phyloP scores from a whole-genome alignment of 2,113 vertebrate species.

The Vulpes lagopus region DNA sequence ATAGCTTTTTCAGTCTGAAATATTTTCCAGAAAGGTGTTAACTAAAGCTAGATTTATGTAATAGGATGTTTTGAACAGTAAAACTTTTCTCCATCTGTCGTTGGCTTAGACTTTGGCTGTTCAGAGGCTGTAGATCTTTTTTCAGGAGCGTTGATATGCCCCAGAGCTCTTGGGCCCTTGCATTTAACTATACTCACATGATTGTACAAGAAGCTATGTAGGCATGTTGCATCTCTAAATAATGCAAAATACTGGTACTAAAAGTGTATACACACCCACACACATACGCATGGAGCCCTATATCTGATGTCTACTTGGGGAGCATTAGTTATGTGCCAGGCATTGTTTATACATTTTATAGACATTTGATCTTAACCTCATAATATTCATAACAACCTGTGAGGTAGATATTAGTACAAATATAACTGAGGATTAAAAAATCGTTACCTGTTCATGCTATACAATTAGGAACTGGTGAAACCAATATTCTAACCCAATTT shows the following conservation, averaged over 20 bases:
- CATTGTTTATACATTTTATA: neutral
- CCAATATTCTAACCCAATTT: neutral
- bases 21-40: neutral
- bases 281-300: neutral
- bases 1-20: neutral
- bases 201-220: neutral
- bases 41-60: neutral
- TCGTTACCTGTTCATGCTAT: neutral
- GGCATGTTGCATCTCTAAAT: neutral
- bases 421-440: neutral
- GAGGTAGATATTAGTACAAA: neutral
- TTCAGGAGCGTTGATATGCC: neutral
- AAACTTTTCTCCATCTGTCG: neutral
- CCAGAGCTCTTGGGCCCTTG: neutral
- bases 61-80: neutral
- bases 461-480: neutral
- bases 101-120: neutral
- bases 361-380: neutral
- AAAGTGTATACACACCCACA: neutral
- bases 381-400: neutral
- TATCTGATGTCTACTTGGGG: neutral
- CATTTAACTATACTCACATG: neutral
- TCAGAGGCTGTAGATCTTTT: neutral
- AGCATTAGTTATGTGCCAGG: neutral
- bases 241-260: neutral